Evolutionary conservation across 2,113 vertebrate genomes (phyloP).

Genomic region (Sarotherodon lohbergeri): DNA sequence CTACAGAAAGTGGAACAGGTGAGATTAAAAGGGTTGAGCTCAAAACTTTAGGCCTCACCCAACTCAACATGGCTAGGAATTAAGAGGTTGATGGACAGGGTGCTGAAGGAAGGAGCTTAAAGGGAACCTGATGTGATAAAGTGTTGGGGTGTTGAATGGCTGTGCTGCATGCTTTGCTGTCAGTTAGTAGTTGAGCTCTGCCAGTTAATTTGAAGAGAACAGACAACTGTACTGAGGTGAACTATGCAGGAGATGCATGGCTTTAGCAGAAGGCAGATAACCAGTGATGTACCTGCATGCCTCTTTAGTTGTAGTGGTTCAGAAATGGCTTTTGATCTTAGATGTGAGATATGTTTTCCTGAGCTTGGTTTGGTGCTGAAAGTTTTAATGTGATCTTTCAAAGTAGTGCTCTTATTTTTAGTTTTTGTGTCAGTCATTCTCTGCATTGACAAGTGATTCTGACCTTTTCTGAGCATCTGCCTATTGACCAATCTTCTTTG

Average conservation of each 20-base stretch:
- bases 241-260: not conserved
- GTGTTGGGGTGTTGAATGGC: not conserved
- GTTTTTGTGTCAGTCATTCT: not conserved
- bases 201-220: constrained; percentile 1
- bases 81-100: not conserved
- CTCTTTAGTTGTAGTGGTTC: not conserved
- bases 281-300: not conserved
- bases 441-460: not conserved
- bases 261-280: not conserved
- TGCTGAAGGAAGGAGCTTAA: not conserved
- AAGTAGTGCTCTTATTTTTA: not conserved
- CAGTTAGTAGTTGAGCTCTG: not conserved
- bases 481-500: not conserved
- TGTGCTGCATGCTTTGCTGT: not conserved
- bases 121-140: constrained; percentile 4
- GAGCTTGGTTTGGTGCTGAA: not conserved
- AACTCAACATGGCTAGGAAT: not conserved
- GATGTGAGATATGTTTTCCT: not conserved
- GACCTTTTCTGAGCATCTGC: not conserved
- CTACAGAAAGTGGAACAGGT: not conserved
- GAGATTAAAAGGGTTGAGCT: not conserved
- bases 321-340: not conserved
- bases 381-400: not conserved
- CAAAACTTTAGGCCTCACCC: not conserved
- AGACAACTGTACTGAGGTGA: constrained; percentile 1